Evolutionary conservation across 2,888 invertebrate species (phyloP).

Genomic region (Noctua pronuba): DNA sequence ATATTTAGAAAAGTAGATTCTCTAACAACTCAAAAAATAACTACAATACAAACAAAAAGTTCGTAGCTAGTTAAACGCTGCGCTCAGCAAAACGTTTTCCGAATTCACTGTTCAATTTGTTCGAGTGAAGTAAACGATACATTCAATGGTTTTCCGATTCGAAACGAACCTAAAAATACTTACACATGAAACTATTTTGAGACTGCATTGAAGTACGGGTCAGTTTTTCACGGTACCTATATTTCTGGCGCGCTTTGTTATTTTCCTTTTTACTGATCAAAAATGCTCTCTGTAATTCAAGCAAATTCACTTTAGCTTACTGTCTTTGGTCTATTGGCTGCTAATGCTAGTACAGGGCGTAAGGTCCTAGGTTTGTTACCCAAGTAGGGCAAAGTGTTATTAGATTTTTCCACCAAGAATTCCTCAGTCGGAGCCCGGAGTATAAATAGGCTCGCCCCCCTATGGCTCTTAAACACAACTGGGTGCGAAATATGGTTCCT

Average conservation of each 20-base stretch:
- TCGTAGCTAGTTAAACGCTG: background rate
- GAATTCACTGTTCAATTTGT: constrained; percentile 50
- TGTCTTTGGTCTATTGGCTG: background rate
- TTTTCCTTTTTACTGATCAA: background rate
- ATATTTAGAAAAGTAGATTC: background rate
- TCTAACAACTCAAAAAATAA: background rate
- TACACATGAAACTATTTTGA: constrained; percentile 14
- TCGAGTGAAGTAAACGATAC: constrained; percentile 35
- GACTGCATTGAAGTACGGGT: constrained; percentile 15
- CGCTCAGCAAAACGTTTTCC: constrained; percentile 33
- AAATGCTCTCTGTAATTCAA: too few species aligned
- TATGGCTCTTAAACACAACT: background rate
- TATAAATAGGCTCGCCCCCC: background rate
- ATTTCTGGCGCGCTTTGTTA: background rate
- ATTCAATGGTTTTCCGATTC: constrained; percentile 42
- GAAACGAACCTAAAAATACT: constrained; percentile 45
- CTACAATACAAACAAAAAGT: background rate
- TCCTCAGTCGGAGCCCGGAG: background rate
- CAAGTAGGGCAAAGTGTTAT: background rate
- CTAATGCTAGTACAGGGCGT: background rate
- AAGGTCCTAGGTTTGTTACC: background rate
- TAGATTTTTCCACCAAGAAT: background rate
- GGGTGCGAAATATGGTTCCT: background rate
- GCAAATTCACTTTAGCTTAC: too few species aligned
- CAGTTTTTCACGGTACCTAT: constrained; percentile 14